Conservation (phyloP, 2,113 vertebrate species). For the Bos indicus region DNA sequence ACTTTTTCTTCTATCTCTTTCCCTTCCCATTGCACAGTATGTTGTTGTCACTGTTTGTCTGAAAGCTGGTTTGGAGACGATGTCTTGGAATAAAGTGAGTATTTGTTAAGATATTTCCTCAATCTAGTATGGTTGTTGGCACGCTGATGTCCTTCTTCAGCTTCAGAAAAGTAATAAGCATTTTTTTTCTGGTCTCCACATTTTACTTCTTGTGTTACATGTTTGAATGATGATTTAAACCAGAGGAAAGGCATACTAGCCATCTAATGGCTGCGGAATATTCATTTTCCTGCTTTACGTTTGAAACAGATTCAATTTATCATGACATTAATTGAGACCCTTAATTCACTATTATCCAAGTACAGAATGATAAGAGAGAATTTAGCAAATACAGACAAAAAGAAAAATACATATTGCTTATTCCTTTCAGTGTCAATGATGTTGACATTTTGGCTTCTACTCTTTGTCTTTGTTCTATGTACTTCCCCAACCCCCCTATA, state of each 20-base stretch:
- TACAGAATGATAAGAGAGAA: background rate
- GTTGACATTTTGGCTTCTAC: background rate
- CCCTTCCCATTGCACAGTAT: conserved; percentile 37
- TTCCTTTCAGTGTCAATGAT: background rate
- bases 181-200: background rate
- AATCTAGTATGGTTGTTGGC: background rate
- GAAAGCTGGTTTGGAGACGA: conserved; percentile 96
- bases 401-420: background rate
- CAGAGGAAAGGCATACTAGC: background rate
- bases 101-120: background rate
- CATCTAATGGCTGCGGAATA: background rate
- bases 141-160: background rate
- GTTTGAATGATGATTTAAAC: background rate
- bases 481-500: background rate
- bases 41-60: conserved; percentile 96
- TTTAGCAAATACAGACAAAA: background rate
- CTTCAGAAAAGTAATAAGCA: background rate
- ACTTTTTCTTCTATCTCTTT: background rate
- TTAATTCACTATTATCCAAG: background rate
- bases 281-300: background rate
- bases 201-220: background rate
- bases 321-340: background rate
- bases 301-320: background rate
- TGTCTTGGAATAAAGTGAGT: conserved; percentile 94
- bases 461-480: background rate